Evolutionary conservation across 37 sponge, comb jelly and placozoan genomes (phyloP).

Genomic region (Cladorhizidae sp.): DNA sequence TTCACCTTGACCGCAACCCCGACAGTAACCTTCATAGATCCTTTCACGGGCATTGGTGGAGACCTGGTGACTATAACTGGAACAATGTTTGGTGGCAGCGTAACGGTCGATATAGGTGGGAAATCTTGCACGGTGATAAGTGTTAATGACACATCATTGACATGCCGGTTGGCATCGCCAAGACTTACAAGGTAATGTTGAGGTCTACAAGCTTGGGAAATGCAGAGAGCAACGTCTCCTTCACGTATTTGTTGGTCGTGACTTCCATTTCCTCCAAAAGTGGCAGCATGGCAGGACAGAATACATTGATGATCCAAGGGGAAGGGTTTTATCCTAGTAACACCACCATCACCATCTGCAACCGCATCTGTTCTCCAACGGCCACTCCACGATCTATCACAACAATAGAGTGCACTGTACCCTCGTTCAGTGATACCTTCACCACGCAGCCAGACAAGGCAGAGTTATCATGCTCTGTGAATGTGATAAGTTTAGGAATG

Average conservation of each 20-base stretch:
- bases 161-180: conserved; percentile 63
- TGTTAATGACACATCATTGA: conserved; percentile 21
- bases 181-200: conserved; percentile 38
- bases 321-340: conserved; percentile 76
- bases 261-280: conserved; percentile 17
- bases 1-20: conserved; percentile 59
- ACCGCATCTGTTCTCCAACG: conserved; percentile 21
- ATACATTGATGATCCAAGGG: conserved; percentile 47
- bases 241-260: conserved; percentile 41
- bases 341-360: conserved; percentile 62
- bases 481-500: too few relatives aligned
- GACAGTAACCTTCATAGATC: conserved; percentile 30
- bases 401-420: conserved; percentile 40
- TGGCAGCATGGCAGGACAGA: conserved; percentile 67
- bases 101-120: conserved; percentile 38
- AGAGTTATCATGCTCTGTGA: conserved; percentile 38
- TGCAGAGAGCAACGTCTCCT: background rate
- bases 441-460: too few relatives aligned
- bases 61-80: conserved; percentile 34
- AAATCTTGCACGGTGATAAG: conserved; percentile 14
- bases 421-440: conserved; percentile 14
- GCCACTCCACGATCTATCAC: conserved; percentile 2
- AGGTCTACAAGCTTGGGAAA: conserved; percentile 35
- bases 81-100: background rate
- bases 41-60: conserved; percentile 61